phyloP scores from a whole-genome alignment of 2,113 vertebrate genomes.

The Siniperca knerii region DNA sequence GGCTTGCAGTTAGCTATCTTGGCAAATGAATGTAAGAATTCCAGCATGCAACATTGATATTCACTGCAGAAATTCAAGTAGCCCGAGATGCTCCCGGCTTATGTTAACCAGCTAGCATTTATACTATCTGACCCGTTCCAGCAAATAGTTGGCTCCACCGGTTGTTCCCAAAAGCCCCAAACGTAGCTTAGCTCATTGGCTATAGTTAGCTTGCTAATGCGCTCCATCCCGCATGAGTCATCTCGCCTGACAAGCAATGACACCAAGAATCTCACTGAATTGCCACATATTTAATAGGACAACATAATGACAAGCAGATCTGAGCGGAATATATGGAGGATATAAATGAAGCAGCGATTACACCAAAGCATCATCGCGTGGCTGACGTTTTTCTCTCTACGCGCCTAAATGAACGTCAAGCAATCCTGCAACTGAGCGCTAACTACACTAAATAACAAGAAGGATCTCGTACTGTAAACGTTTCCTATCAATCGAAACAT shows the following conservation, averaged over 20 bases:
- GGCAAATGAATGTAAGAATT: background rate
- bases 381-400: slow-evolving; percentile 48
- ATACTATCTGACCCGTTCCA: slow-evolving; percentile 61
- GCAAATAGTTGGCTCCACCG: slow-evolving; percentile 67
- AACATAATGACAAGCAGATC: fast-evolving
- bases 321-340: fast-evolving
- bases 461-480: background rate
- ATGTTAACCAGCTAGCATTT: slow-evolving; percentile 57
- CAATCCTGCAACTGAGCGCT: slow-evolving; percentile 19
- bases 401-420: slow-evolving; percentile 72
- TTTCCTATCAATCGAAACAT: background rate
- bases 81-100: slow-evolving; percentile 42
- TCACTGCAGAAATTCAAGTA: slow-evolving; percentile 13
- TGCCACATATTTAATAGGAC: fast-evolving
- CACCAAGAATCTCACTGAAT: background rate
- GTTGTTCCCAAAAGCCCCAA: slow-evolving; percentile 48
- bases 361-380: slow-evolving; percentile 1
- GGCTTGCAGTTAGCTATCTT: background rate
- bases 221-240: slow-evolving; percentile 72
- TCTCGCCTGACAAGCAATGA: slow-evolving; percentile 41
- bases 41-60: background rate
- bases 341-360: background rate
- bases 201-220: slow-evolving; percentile 71
- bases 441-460: slow-evolving; percentile 19
- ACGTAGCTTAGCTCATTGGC: slow-evolving; percentile 48